Evolutionary conservation across 2,797 vertebrate species (phyloP), one percentile per base, ranked within the genome.

Genomic region (Tinamus major): DNA sequence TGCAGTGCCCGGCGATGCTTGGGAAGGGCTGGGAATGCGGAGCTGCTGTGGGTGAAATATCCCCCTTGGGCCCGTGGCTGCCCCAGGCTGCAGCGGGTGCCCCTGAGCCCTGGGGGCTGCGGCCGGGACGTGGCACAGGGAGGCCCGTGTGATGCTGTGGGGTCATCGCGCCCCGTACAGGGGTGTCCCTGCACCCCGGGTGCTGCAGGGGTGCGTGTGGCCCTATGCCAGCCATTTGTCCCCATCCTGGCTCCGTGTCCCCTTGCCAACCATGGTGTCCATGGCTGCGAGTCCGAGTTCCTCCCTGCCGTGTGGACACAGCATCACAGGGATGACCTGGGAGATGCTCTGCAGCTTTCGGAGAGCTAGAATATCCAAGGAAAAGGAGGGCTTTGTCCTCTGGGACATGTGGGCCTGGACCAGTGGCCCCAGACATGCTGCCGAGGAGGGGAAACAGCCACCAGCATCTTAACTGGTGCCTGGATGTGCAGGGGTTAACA

Each of bases 401-500:
- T 18, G 27, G 29, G 53, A 53, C 14, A 12, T 2, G 1, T 65
- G 56, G 85, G 79, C 15, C 55, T 35, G 75, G 46, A 79, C 67
- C n/a, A 64, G 62, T 2, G 5, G 74, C 44, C 56, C 49, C 46
- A n/a, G 17, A 4, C 2, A 5, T 61, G 56, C 64, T 87, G 42
- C 64, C 1, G 2, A 29, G 67, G 42, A 87, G 64, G 19, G 51
- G 87, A 41, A 27, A 10, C 29, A 61, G n/a, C 85, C 8, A 9
- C 91, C 2, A 91, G 56, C 2, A 0, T 85, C 81, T 92, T 85
- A 13, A 0, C 77, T 49, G 89, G 84, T 0, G 2, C 78, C 83
- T 77, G 79, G 76, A 62, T 77, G 87, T 26, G 2, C 1, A 1
- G 78, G 79, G 80, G 81, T 96, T 96, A 95, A 92, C 4, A 8